Base-by-base conservation (phyloP, 1,140 invertebrate genomes). In the Manduca sexta region DNA sequence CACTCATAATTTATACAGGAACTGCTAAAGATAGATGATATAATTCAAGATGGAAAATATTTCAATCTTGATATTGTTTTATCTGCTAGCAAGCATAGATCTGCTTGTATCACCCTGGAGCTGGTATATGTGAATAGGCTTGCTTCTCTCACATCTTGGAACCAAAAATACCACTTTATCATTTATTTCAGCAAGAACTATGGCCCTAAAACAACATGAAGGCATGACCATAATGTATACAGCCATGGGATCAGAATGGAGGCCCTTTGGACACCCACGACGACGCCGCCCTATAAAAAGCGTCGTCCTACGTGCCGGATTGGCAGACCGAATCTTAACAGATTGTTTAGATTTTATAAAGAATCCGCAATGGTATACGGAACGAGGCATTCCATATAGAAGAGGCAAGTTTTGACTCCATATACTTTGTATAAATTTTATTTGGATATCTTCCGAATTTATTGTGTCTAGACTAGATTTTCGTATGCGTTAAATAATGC, bases 171-270 rank as follows among this genome's bases (percentile, higher is more conserved):
- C n/a, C n/a, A n/a, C n/a, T n/a, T n/a, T n/a, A n/a, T n/a, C n/a
- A n/a, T n/a, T 5, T 8, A 26, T 86, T 83, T 60, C 68, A 96
- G 97, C 97, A 47, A 91, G 96, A 69, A 90, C 93, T 62, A 90
- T 97, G 87, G 97, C 97, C 3, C 76, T 98, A 30, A 92, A 94
- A 68, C 90, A 94, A 60, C 93, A 96, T 65, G 97, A 99, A 87
- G 98, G 98, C 1, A 98, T 98, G 88, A 99, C 98, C 1, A 90
- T 99, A 12, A 97, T 99, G 91, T 99, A 99, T 71, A 95, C 93
- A 31, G 96, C 97, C 1, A 91, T 97, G 89, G 98, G 97, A 7
- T 91, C 95, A 21, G 97, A 99, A 75, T 98, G 97, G 97, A 79
- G 93, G 39, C 92, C 91, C 35, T 98, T 99, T 87, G 98, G 98